These are phyloP conservation scores for Amblyopsis hoosieri DNA, from an alignment of 2,797 vertebrate species.

Conservation along the genomic window DNA sequence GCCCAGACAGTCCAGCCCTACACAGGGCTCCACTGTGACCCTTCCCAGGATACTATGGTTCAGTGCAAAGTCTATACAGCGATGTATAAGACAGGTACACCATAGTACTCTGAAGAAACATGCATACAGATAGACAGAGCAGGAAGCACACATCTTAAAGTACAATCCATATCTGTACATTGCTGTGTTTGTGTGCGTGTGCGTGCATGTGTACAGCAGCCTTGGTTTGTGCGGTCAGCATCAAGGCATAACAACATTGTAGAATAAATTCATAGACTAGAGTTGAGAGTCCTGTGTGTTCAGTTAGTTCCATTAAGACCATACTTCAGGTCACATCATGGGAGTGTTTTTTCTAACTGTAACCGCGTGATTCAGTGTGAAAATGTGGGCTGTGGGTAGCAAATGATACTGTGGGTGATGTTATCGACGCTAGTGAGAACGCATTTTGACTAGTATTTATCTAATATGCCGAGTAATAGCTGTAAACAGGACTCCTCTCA, in stretches of 20 bases:
- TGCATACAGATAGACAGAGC: slow-evolving; percentile 78
- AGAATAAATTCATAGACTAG: slow-evolving; percentile 26
- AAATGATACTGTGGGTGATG: slow-evolving; percentile 35
- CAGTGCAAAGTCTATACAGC: slow-evolving; percentile 83
- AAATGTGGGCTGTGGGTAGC: slow-evolving; percentile 7
- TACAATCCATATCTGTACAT: slow-evolving; percentile 78
- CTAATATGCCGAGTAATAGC: slow-evolving; percentile 63
- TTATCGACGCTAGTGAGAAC: slow-evolving; percentile 41
- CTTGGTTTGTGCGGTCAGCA: slow-evolving; percentile 56
- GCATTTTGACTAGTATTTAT: slow-evolving; percentile 47
- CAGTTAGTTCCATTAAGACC: not conserved
- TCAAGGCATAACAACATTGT: slow-evolving; percentile 43
- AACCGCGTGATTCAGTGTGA: slow-evolving; percentile 8
- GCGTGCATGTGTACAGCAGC: slow-evolving; percentile 52
- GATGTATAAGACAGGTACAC: slow-evolving; percentile 76
- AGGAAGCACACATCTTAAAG: slow-evolving; percentile 79
- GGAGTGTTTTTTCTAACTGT: not conserved
- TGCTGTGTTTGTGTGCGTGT: slow-evolving; percentile 29
- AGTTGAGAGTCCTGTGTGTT: slow-evolving; percentile 1
- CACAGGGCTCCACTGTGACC: slow-evolving; percentile 38
- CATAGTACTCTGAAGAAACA: slow-evolving; percentile 76
- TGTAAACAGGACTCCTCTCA: slow-evolving; percentile 72
- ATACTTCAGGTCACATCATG: slow-evolving; percentile 3
- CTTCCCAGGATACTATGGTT: slow-evolving; percentile 68
- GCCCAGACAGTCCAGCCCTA: slow-evolving; percentile 21